Percentiles rank a stretch among this genome's conserved stretches.
Conservation (phyloP, 1,140 invertebrate genomes). For the Euura saliciscinereae region DNA sequence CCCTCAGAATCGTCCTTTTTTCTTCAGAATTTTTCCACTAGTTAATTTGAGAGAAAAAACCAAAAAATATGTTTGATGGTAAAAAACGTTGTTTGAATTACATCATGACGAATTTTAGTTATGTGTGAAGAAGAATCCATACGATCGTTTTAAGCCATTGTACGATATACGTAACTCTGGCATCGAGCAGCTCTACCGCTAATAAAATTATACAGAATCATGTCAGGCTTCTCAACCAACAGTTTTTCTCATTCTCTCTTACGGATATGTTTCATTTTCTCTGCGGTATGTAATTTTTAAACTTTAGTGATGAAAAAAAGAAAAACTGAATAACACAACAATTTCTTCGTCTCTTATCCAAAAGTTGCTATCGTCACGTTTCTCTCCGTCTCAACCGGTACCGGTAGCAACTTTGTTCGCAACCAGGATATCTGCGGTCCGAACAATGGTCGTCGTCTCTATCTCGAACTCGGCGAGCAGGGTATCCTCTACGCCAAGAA, state of each 20-base stretch:
- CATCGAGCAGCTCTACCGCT: conserved; percentile 18
- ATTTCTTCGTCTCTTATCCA: background rate
- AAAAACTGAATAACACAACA: no score
- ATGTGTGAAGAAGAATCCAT: conserved; percentile 23
- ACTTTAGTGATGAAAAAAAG: no score
- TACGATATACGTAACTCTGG: conserved; percentile 32
- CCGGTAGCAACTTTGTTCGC: conserved; percentile 37
- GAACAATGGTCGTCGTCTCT: conserved; percentile 65
- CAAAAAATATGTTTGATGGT: background rate
- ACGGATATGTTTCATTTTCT: conserved; percentile 44
- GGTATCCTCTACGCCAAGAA: conserved; percentile 65
- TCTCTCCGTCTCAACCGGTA: background rate
- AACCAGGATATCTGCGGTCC: conserved; percentile 67
- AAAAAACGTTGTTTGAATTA: conserved; percentile 1
- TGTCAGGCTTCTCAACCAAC: conserved; percentile 32
- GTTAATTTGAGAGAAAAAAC: no score
- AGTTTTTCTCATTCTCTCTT: conserved; percentile 27
- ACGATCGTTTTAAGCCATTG: conserved; percentile 40
- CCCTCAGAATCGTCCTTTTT: no score
- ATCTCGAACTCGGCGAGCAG: conserved; percentile 66
- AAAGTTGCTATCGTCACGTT: background rate
- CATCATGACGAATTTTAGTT: conserved; percentile 4
- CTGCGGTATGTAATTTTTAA: conserved; percentile 34
- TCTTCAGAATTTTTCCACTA: no score
- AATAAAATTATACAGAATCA: conserved; percentile 39